phyloP scores from a whole-genome alignment of 2,888 invertebrate species.

The Timema podura region DNA sequence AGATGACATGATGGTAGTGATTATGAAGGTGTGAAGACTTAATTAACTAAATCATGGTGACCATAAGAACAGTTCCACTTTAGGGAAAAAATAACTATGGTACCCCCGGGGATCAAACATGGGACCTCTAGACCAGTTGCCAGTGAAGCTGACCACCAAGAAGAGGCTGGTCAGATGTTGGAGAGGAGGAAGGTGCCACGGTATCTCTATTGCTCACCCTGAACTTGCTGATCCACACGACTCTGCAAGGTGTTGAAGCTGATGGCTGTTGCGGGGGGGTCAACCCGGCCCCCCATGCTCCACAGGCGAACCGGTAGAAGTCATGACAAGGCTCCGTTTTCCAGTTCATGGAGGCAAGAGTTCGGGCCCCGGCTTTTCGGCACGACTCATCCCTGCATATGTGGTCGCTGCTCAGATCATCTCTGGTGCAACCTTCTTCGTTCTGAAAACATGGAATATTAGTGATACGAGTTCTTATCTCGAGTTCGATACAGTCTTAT shows the following conservation, averaged over 20 bases:
- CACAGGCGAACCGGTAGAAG: constrained; percentile 49
- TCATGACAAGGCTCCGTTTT: constrained; percentile 46
- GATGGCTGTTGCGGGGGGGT: constrained; percentile 26
- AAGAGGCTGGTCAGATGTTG: no score
- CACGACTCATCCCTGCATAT: constrained; percentile 34
- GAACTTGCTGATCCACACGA: constrained; percentile 44
- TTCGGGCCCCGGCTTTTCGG: constrained; percentile 22
- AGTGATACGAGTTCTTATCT: no score
- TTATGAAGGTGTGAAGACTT: no score
- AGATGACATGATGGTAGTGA: no score
- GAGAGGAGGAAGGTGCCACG: no score
- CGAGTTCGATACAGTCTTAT: no score
- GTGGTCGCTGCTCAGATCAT: constrained; percentile 40
- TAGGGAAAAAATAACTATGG: no score
- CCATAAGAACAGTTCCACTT: no score
- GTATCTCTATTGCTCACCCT: constrained; percentile 39
- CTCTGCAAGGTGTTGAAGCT: constrained; percentile 45
- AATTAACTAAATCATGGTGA: no score
- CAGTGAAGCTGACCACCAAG: no score
- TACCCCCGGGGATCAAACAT: no score
- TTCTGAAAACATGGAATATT: constrained; percentile 29
- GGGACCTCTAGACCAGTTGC: no score
- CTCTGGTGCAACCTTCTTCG: constrained; percentile 44
- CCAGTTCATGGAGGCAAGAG: constrained; percentile 41
- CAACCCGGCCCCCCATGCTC: constrained; percentile 41